Conservation (phyloP, 2,797 vertebrate species). For the Potorous gilbertii region DNA sequence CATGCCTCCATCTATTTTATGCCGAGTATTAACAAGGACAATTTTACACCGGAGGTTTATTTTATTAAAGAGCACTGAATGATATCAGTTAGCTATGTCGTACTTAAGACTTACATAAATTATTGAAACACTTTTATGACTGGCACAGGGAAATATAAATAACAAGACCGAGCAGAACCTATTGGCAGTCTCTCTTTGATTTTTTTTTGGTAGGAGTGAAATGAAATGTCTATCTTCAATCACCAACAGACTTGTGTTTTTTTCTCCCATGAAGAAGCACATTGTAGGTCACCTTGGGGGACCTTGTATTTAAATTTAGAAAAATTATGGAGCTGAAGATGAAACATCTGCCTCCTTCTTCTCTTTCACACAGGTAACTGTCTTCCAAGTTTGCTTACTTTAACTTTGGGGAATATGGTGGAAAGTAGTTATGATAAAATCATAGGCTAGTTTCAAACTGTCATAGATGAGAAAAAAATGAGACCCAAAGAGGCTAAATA, state of each 20-base stretch:
- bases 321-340: background rate
- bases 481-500: background rate
- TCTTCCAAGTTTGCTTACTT: background rate
- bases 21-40: conserved; percentile 41
- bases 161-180: conserved; percentile 49
- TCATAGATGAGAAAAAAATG: background rate
- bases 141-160: conserved; percentile 54
- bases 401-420: background rate
- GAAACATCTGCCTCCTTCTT: background rate
- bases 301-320: background rate
- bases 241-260: conserved; percentile 35
- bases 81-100: conserved; percentile 52
- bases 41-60: conserved; percentile 55
- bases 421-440: background rate
- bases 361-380: background rate
- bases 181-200: background rate
- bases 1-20: conserved; percentile 52
- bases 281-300: background rate
- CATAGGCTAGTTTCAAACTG: background rate
- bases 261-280: background rate
- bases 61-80: conserved; percentile 64
- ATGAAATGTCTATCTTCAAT: conserved; percentile 48
- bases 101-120: conserved; percentile 56
- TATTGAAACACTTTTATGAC: conserved; percentile 70
- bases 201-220: background rate